A percentile compares a stretch with the other conserved stretches of the same genome.
Evolutionary conservation across 2,797 vertebrate species (phyloP).

Genomic region (Alauda arvensis): DNA sequence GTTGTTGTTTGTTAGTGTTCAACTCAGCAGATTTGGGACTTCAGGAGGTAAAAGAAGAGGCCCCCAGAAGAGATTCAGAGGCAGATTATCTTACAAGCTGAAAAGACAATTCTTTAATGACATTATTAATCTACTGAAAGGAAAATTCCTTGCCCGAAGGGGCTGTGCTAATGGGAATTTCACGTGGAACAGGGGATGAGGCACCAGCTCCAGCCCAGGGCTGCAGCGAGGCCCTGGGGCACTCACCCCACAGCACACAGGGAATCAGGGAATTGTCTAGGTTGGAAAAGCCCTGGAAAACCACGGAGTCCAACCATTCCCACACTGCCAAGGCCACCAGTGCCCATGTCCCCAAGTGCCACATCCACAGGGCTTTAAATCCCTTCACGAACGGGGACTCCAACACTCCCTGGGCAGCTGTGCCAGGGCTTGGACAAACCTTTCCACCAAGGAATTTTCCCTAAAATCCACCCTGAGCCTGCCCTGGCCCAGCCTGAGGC

Average conservation of each 20-base stretch:
- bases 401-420: fast-evolving
- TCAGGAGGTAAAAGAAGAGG: background rate
- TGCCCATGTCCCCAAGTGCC: fast-evolving
- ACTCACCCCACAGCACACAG: no score
- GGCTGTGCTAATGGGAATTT: background rate
- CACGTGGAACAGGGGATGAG: background rate
- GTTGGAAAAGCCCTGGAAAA: background rate
- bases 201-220: background rate
- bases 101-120: background rate
- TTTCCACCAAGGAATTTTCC: background rate
- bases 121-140: background rate
- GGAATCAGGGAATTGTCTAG: fast-evolving
- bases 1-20: background rate
- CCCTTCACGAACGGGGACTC: background rate
- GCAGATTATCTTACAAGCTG: background rate
- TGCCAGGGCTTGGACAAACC: fast-evolving
- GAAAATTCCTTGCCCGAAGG: background rate
- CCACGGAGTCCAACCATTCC: background rate
- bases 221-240: background rate
- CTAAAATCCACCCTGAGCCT: fast-evolving
- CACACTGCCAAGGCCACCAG: background rate
- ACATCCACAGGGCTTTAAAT: background rate
- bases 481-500: background rate
- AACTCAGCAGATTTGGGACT: background rate
- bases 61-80: fast-evolving